These are phyloP conservation scores for Sciurus niger DNA, from an alignment of 2,113 vertebrate genomes.

Conservation along the genomic window DNA sequence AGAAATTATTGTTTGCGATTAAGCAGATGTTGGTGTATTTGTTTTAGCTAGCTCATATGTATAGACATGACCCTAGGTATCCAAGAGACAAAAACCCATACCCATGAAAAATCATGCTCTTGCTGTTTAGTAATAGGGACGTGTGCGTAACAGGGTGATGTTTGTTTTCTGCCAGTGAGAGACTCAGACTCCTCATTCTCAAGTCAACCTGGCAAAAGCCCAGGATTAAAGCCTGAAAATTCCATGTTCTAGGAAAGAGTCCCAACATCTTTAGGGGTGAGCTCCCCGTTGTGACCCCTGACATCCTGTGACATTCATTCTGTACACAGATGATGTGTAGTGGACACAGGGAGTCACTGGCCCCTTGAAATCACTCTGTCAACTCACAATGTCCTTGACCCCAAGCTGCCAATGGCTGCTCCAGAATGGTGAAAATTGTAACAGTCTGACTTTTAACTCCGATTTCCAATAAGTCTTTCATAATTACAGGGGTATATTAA, in stretches of 20 bases:
- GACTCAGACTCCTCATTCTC: background rate
- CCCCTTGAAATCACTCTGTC: background rate
- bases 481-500: background rate
- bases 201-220: background rate
- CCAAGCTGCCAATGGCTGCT: background rate
- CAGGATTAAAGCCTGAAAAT: background rate
- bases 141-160: accelerated
- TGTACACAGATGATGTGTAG: background rate
- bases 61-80: background rate
- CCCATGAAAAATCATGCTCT: background rate
- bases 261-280: background rate
- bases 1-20: background rate
- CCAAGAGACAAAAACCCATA: background rate
- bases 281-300: background rate
- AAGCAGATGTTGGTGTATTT: background rate
- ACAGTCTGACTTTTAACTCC: background rate
- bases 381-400: constrained; percentile 9
- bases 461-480: background rate
- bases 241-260: background rate
- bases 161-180: background rate
- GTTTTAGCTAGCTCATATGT: background rate
- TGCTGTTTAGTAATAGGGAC: background rate
- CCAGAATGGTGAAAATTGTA: background rate
- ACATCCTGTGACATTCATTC: background rate
- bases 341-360: background rate